These are phyloP conservation scores for sheep (Ovis aries) DNA, from an alignment of 2,113 vertebrate genomes.

Conservation along the genomic window DNA sequence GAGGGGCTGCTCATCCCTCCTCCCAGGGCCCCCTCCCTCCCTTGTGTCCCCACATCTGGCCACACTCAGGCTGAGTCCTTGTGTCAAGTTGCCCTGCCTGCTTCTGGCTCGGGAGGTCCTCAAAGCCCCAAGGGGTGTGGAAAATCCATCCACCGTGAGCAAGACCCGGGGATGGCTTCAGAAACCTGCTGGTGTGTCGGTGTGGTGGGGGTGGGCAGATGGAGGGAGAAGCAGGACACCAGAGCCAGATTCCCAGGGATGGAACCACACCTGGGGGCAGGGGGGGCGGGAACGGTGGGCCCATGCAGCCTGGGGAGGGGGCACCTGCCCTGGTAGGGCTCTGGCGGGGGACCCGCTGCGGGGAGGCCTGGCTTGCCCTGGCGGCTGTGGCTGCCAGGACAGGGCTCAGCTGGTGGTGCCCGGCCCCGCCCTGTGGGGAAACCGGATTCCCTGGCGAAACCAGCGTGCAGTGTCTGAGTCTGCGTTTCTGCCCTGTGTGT, in stretches of 20 bases:
- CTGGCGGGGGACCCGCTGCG: background rate
- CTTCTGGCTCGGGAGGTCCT: background rate
- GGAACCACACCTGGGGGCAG: too few relatives aligned
- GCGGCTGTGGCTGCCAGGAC: background rate
- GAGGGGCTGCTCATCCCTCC: background rate
- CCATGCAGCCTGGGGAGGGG: background rate
- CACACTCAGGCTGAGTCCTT: background rate
- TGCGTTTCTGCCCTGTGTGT: background rate
- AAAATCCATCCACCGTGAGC: fast-evolving
- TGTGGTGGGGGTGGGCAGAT: background rate
- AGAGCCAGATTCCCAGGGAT: background rate
- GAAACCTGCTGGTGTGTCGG: background rate
- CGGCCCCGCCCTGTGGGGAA: slow-evolving; percentile 43
- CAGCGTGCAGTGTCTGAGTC: background rate
- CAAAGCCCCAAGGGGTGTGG: background rate
- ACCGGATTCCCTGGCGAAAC: slow-evolving; percentile 16
- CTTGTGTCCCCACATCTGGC: background rate
- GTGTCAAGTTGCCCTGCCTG: background rate
- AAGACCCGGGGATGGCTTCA: background rate
- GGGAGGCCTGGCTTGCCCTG: background rate
- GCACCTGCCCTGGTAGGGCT: fast-evolving
- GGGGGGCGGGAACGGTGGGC: background rate
- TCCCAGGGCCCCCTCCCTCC: background rate
- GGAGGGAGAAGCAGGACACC: background rate
- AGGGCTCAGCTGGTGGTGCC: background rate